Evolutionary conservation across 1,140 invertebrate species (phyloP), one percentile per base, ranked within the genome.

Genomic region (Metopolophium dirhodum): DNA sequence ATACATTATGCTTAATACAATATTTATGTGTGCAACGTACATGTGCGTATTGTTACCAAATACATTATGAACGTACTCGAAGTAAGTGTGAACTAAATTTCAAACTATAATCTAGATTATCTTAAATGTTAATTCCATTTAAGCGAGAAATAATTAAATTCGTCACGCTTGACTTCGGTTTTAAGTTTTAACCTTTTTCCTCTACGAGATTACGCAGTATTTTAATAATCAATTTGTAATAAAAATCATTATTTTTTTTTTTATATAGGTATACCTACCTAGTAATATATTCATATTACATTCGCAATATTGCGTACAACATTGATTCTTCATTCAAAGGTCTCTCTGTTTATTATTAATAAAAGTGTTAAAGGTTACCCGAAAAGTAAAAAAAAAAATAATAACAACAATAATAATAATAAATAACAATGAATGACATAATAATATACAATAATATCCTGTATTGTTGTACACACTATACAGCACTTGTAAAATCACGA

Each of bases 91-190:
- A 54, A 89, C 49, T 89, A 54, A 54, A 54, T 54, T 54, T 37
- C 49, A 89, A 54, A 30, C 14, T 49, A 87, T 87, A 47, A 87
- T 49, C 85, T 47, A 47, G 85, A 49, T 86, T 49, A 87, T 89
- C 49, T 37, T 26, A 26, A 54, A 23, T 89, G n/a, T 35, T 37
- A 88, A 88, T 89, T 89, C 49, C 35, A 54, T 89, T 89, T 23
- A 54, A 86, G 20, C 49, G 9, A 89, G 35, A 54, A 51, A 89
- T 54, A 54, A 89, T 89, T 89, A 22, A 89, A 89, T 37, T 54
- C 8, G 20, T 26, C 49, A 54, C n/a, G 87, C 20, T 22, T 26
- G 20, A 54, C n/a, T 54, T 54, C 14, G 37, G 0, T 23, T 89
- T 54, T 49, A 88, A 18, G 4, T 35, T 51, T 51, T 51, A 89